Evolutionary conservation across 2,797 vertebrate genomes (phyloP).

Genomic region (Tarsius wallacei): DNA sequence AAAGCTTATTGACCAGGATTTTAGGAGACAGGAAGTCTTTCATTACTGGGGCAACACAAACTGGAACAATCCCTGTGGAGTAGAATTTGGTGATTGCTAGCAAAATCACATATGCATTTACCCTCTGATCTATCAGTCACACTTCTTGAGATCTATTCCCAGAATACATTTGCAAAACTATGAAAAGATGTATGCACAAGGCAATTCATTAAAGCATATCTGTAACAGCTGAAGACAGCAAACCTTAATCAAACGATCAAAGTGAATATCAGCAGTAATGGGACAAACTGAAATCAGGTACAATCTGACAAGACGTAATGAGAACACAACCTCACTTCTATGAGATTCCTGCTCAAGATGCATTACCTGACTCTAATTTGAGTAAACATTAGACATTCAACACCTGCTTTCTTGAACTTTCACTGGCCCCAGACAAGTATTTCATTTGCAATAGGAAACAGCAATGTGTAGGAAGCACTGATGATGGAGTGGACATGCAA

Average conservation of each 20-base stretch:
- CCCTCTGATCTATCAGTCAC: neutral
- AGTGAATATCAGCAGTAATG: fast-evolving
- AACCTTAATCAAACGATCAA: neutral
- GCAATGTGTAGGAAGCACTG: fast-evolving
- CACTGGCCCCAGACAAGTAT: neutral
- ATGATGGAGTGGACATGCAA: neutral
- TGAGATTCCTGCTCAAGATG: fast-evolving
- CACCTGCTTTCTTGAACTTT: neutral
- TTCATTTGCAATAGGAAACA: neutral
- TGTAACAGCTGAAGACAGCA: neutral
- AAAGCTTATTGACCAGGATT: neutral
- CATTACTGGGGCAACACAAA: neutral
- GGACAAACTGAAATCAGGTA: fast-evolving
- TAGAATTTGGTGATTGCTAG: neutral
- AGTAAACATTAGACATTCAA: fast-evolving
- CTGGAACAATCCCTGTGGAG: neutral
- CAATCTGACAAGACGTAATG: fast-evolving
- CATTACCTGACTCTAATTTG: neutral
- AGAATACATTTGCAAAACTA: neutral
- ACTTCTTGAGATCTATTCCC: neutral
- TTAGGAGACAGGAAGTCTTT: neutral
- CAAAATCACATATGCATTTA: neutral
- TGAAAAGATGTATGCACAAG: neutral
- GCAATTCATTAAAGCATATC: neutral
- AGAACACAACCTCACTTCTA: neutral